These are phyloP conservation scores for Odontophorus gujanensis DNA, from an alignment of 2,113 vertebrate genomes.

Conservation along the genomic window DNA sequence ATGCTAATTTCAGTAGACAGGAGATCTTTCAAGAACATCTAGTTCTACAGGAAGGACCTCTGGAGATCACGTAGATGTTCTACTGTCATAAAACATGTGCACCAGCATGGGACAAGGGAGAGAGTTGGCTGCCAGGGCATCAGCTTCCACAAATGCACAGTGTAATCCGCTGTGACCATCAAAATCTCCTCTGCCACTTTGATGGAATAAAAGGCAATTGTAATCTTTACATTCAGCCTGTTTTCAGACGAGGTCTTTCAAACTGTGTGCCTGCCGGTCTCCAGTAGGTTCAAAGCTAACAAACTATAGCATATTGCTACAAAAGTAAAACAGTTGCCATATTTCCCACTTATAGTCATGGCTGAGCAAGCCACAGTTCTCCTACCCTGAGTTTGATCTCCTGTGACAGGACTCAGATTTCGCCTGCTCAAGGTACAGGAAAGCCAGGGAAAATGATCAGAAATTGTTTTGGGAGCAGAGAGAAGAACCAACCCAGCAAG, in stretches of 20 bases:
- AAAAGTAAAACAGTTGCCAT: neutral
- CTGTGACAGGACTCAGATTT: constrained; percentile 12
- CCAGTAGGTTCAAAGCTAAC: neutral
- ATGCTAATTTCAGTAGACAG: neutral
- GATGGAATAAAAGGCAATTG: neutral
- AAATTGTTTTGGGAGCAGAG: constrained; percentile 11
- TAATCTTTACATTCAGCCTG: neutral
- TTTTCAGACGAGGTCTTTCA: neutral
- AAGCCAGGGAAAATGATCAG: constrained; percentile 50
- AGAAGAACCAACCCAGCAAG: constrained; percentile 49
- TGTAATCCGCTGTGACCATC: neutral
- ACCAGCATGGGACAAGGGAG: neutral
- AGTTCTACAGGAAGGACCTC: neutral
- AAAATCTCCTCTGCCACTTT: neutral
- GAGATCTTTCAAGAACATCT: neutral
- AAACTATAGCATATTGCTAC: neutral
- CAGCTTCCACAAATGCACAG: neutral
- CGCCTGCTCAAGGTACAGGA: neutral
- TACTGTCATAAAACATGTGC: neutral
- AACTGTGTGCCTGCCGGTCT: neutral
- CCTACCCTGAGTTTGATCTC: neutral
- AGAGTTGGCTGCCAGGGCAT: neutral
- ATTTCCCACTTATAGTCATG: neutral
- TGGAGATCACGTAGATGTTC: neutral
- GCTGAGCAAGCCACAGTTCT: neutral